These are phyloP conservation scores for Phocoena phocoena DNA, from an alignment of 2,113 vertebrate species.

Conservation along the genomic window DNA sequence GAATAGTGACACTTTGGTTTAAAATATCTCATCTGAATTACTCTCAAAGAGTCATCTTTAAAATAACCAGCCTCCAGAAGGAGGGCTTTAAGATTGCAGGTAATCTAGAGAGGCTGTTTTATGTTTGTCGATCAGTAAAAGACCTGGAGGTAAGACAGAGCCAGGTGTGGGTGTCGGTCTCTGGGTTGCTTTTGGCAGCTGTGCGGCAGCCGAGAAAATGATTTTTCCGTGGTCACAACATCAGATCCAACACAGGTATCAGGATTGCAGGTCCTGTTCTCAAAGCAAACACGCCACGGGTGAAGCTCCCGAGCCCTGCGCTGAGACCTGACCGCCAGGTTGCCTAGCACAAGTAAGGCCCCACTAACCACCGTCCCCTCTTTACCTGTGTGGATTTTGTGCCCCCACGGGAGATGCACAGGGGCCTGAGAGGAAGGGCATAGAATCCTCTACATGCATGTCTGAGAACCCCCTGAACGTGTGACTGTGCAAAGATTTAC, in stretches of 20 bases:
- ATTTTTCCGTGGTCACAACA: background rate
- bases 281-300: accelerated
- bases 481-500: background rate
- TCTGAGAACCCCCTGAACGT: background rate
- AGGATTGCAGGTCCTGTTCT: background rate
- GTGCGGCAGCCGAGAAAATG: background rate
- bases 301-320: background rate
- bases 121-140: background rate
- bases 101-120: background rate
- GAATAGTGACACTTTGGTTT: background rate
- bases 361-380: too few species aligned
- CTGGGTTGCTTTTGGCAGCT: background rate
- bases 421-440: background rate
- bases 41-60: background rate
- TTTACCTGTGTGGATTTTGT: background rate
- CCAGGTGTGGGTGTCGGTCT: too few species aligned
- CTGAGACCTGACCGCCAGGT: background rate
- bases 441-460: background rate
- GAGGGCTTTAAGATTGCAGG: background rate
- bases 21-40: background rate
- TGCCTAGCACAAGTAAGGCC: background rate
- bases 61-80: background rate
- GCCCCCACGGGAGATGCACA: background rate
- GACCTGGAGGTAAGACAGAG: background rate
- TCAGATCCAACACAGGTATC: background rate